A percentile compares a stretch with the other conserved stretches of the same genome.
Conservation (phyloP, 1,140 invertebrate species). For the Dreissena rostriformis region DNA sequence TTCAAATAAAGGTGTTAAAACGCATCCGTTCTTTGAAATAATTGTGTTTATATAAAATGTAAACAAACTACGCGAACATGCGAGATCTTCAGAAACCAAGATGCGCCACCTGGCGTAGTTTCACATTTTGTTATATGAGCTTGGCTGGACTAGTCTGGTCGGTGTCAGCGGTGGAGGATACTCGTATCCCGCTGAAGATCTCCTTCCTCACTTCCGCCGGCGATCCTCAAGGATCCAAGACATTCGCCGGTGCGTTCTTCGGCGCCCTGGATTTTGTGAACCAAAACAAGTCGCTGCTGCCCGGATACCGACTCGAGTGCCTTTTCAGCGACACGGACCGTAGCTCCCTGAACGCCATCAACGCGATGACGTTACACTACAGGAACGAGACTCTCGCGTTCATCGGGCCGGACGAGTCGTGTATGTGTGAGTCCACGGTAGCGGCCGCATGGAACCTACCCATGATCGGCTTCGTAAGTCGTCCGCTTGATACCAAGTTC, state of each 20-base stretch:
- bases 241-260: slow-evolving; percentile 89
- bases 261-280: slow-evolving; percentile 91
- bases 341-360: slow-evolving; percentile 86
- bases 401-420: slow-evolving; percentile 96
- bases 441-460: slow-evolving; percentile 95
- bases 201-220: slow-evolving; percentile 31
- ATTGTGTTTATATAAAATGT: too few species aligned
- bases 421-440: slow-evolving; percentile 95
- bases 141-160: too few species aligned
- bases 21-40: too few species aligned
- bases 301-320: slow-evolving; percentile 88
- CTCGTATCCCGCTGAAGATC: slow-evolving; percentile 16
- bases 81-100: too few species aligned
- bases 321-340: slow-evolving; percentile 95
- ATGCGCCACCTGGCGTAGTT: too few species aligned
- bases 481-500: too few species aligned
- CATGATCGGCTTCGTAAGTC: slow-evolving; percentile 97
- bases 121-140: too few species aligned
- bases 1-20: too few species aligned
- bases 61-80: too few species aligned
- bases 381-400: slow-evolving; percentile 93
- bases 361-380: slow-evolving; percentile 53
- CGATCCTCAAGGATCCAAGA: slow-evolving; percentile 13
- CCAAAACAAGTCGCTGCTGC: slow-evolving; percentile 87
- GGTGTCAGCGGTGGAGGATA: background rate